Base-by-base conservation (phyloP, 2,888 invertebrate genomes). In the Adelognathus sp. region DNA sequence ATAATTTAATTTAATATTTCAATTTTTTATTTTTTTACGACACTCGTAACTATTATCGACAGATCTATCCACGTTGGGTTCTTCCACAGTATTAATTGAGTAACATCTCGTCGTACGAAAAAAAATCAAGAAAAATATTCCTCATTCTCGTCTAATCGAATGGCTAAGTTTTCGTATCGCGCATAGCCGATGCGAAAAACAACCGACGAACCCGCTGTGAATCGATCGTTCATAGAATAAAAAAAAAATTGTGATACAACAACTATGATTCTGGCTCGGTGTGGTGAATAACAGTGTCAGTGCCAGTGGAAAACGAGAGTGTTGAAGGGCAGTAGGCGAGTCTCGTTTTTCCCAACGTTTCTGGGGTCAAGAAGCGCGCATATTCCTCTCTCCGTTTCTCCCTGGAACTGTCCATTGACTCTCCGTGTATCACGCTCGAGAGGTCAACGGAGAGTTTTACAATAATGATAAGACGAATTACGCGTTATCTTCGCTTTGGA, bases 401-500 rank as follows among this genome's bases (percentile, higher is more conserved):
- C 24, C 9, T 67, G 16, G 1, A 16, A 18, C 16, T 7, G 18
- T 46, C 11, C 36, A 16, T 5, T 24, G 31, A 27, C 31, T 18
- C 54, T 44, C 14, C 60, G 41, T 31, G 52, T 39, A 64, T 56
- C 44, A 11, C 14, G 79, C 66, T 58, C 66, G 5, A 52, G 84
- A n/a, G 84, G 84, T 86, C 82, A 78, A 39, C 18, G 61, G 71
- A 81, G 85, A 50, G 24, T 83, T 76, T 78, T 78, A 79, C 56
- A 83, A 81, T 60, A 73, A 54, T 27, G 87, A 87, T 87, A 86
- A 86, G 78, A 80, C 70, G 81, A 83, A 80, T 83, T 83, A 83
- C 61, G 81, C 81, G 66, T 86, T 86, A 86, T 86, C 86, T 70
- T n/a, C n/a, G n/a, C 11, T 6, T 24, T 24, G 52, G 39, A 72